These are phyloP conservation scores for Xylota sylvarum DNA, from an alignment of 2,888 invertebrate genomes.

Conservation along the genomic window DNA sequence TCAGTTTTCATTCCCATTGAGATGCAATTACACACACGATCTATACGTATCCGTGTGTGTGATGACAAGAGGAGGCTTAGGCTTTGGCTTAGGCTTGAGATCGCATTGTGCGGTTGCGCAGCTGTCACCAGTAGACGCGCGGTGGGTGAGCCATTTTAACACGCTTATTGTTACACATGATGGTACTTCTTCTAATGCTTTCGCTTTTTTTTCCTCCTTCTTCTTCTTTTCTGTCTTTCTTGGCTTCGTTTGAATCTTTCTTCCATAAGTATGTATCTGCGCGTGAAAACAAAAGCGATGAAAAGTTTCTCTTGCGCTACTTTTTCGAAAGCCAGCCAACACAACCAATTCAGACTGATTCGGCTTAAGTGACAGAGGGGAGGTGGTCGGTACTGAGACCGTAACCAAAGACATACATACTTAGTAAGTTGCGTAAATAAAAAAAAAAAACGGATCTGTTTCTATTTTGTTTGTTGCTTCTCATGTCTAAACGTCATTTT, in stretches of 20 bases:
- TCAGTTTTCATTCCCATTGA: slow-evolving; percentile 68
- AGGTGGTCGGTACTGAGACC: slow-evolving; percentile 16
- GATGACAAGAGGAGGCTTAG: slow-evolving; percentile 29
- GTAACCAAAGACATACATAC: slow-evolving; percentile 37
- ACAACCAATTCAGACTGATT: slow-evolving; percentile 38
- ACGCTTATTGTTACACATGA: slow-evolving; percentile 49
- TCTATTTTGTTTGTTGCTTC: slow-evolving; percentile 23
- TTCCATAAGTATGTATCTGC: slow-evolving; percentile 40
- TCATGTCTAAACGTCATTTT: slow-evolving; percentile 33
- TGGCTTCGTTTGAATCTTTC: background rate
- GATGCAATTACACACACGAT: slow-evolving; percentile 52
- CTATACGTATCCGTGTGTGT: background rate
- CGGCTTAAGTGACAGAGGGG: slow-evolving; percentile 4
- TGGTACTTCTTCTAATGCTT: slow-evolving; percentile 49
- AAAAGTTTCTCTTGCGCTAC: slow-evolving; percentile 73
- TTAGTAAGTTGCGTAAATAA: slow-evolving; percentile 66
- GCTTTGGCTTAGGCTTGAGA: slow-evolving; percentile 27
- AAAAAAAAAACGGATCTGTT: slow-evolving; percentile 55
- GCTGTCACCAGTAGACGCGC: slow-evolving; percentile 48
- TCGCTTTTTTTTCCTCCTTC: slow-evolving; percentile 37
- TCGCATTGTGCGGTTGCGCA: slow-evolving; percentile 53
- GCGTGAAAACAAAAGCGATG: slow-evolving; percentile 62
- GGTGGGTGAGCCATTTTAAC: slow-evolving; percentile 48
- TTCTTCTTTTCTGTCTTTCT: slow-evolving; percentile 14
- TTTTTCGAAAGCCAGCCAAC: slow-evolving; percentile 65